Evolutionary conservation across 2,113 vertebrate species (phyloP).

Genomic region (Eurystomus gularis): DNA sequence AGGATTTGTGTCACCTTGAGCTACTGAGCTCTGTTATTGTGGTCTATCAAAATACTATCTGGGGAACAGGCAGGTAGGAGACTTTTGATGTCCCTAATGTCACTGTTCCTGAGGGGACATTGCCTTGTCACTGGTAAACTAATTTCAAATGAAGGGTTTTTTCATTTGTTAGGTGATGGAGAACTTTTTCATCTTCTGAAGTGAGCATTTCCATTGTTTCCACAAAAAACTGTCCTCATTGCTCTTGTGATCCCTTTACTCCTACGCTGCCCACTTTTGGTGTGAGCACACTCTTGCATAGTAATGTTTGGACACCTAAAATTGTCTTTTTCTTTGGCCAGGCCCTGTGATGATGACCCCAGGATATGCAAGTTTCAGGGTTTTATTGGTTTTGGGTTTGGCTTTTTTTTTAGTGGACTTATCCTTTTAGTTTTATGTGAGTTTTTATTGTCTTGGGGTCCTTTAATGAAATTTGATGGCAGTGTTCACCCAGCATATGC

Average conservation of each 20-base stretch:
- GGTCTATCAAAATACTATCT: background rate
- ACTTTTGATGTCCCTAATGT: background rate
- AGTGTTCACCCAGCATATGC: background rate
- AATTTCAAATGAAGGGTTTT: background rate
- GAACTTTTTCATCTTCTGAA: background rate
- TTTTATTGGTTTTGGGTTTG: too few relatives aligned
- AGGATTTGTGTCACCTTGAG: slow-evolving; percentile 1
- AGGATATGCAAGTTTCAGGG: background rate
- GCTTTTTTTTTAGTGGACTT: background rate
- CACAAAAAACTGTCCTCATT: background rate
- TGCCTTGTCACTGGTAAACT: background rate
- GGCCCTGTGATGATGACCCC: background rate
- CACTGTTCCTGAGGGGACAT: background rate
- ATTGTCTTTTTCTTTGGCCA: background rate
- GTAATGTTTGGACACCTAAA: background rate
- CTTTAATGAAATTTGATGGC: background rate
- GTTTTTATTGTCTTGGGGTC: background rate
- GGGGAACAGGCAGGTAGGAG: background rate
- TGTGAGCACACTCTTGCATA: background rate
- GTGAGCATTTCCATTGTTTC: background rate
- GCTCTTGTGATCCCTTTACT: background rate
- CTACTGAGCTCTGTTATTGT: background rate
- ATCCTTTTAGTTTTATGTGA: background rate
- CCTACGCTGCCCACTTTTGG: background rate
- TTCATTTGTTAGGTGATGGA: background rate